Base-by-base conservation (phyloP, 2,113 vertebrate species). In the Dasyprocta punctata region DNA sequence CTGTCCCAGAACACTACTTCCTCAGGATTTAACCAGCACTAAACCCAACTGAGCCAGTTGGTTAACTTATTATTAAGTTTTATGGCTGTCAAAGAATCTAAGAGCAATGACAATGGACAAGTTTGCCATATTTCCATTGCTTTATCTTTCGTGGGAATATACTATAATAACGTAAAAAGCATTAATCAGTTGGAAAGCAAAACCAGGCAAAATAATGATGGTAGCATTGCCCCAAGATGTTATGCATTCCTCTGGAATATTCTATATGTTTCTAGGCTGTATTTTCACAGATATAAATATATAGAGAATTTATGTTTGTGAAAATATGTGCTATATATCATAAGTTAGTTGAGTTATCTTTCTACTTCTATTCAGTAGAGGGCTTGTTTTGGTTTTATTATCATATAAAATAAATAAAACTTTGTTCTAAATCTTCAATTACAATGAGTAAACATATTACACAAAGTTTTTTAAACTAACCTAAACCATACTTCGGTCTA, bases 401-500 rank as follows among this genome's bases (percentile, higher is more conserved):
- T 95, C 63, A 91, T 44, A 33, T 89, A 93, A 89, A 93, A 94
- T 84, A 92, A 96, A 86, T 82, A 94, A 97, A 56, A 90, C 60
- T 91, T 96, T 69, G 33, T 78, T 87, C 88, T 92, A 60, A 94
- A 89, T 63, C 83, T 89, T 38, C 60, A 89, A 81, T 73, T 92
- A 96, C 89, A 92, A 89, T 94, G 86, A 95, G 78, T 96, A 92
- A 96, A 96, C 56, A 78, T 33, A 65, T 82, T 82, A 81, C 90
- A 92, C 89, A 86, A 86, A 86, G 71, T 89, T 93, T 56, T 54
- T 69, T n/a, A 84, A 91, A 75, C 78, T 90, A 92, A 81, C 90
- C 44, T 95, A 96, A 97, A 95, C 85, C 92, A 95, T 86, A 96
- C 90, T 95, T 98, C 56, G 3, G 63, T 94, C 96, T 86, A 93